Percentiles rank a stretch among this genome's conserved stretches.
Evolutionary conservation across 2,888 invertebrate genomes (phyloP).

Genomic region (Drosophila putrida): DNA sequence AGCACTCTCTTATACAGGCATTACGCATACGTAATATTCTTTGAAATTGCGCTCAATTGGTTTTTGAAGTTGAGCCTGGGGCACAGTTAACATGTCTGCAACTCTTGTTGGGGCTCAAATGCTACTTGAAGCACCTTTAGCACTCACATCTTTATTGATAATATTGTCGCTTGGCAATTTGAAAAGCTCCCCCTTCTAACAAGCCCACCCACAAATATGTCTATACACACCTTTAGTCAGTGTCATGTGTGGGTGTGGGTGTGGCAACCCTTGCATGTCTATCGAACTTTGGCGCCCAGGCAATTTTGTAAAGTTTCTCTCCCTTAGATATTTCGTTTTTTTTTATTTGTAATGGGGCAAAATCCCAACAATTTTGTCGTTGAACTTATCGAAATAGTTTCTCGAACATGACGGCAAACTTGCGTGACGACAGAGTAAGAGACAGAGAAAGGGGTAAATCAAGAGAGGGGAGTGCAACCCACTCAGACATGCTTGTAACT

Average conservation of each 20-base stretch:
- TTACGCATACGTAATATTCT: slow-evolving; percentile 73
- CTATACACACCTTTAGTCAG: slow-evolving; percentile 11
- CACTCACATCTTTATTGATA: slow-evolving; percentile 58
- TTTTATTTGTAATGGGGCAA: slow-evolving; percentile 49
- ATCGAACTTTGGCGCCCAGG: slow-evolving; percentile 61
- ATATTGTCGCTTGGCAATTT: slow-evolving; percentile 65
- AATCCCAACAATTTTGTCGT: slow-evolving; percentile 70
- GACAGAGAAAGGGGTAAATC: background rate
- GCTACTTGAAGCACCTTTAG: slow-evolving; percentile 57
- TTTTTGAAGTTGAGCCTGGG: slow-evolving; percentile 70
- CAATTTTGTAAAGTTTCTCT: slow-evolving; percentile 67
- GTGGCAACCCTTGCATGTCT: slow-evolving; percentile 53
- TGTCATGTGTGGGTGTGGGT: slow-evolving; percentile 6
- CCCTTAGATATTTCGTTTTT: background rate
- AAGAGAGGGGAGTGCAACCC: slow-evolving; percentile 21
- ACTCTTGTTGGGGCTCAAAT: slow-evolving; percentile 26
- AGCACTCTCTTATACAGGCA: slow-evolving; percentile 19
- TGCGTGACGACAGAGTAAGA: slow-evolving; percentile 58
- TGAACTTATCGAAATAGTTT: slow-evolving; percentile 77
- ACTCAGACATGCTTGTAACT: slow-evolving; percentile 48
- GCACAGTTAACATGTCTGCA: slow-evolving; percentile 46
- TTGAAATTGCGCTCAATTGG: slow-evolving; percentile 78
- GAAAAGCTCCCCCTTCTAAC: slow-evolving; percentile 25
- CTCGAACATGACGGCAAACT: slow-evolving; percentile 67
- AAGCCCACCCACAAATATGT: slow-evolving; percentile 11